Evolutionary conservation across 2,888 invertebrate species (phyloP).

Genomic region (Elmis aenea): DNA sequence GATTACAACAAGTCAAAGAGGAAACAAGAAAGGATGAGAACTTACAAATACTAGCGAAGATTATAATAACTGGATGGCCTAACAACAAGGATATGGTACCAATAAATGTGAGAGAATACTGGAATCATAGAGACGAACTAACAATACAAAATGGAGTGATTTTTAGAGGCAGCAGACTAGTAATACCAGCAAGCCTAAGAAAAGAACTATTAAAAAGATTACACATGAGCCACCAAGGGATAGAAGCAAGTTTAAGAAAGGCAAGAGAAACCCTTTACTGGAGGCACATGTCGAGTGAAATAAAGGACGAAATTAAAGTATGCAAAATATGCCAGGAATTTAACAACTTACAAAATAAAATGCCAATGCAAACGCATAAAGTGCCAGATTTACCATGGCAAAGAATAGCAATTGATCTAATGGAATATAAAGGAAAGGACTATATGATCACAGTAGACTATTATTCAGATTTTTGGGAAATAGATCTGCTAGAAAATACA

Average conservation of each 20-base stretch:
- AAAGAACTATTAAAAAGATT: no score
- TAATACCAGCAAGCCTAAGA: no score
- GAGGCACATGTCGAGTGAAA: no score
- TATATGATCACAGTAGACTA: conserved; percentile 24
- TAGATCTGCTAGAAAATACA: conserved; percentile 17
- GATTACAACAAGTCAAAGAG: no score
- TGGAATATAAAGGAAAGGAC: conserved; percentile 10
- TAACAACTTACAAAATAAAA: conserved; percentile 8
- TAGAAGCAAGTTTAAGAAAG: no score
- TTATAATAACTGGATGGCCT: conserved; percentile 1
- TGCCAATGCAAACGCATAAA: conserved; percentile 18
- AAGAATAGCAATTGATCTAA: conserved; percentile 22
- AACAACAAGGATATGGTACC: background rate
- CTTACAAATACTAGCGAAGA: no score
- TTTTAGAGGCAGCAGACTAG: no score
- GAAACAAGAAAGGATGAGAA: no score
- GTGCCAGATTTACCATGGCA: conserved; percentile 21
- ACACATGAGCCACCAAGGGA: no score
- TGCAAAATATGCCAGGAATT: conserved; percentile 8
- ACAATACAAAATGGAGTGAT: no score
- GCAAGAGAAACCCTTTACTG: no score
- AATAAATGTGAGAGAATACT: conserved; percentile 14
- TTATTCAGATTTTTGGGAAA: conserved; percentile 28
- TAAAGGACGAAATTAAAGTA: conserved; percentile 14
- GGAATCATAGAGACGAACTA: conserved; percentile 24